Conservation (phyloP, 2,113 vertebrate genomes). For the Isichthys henryi region DNA sequence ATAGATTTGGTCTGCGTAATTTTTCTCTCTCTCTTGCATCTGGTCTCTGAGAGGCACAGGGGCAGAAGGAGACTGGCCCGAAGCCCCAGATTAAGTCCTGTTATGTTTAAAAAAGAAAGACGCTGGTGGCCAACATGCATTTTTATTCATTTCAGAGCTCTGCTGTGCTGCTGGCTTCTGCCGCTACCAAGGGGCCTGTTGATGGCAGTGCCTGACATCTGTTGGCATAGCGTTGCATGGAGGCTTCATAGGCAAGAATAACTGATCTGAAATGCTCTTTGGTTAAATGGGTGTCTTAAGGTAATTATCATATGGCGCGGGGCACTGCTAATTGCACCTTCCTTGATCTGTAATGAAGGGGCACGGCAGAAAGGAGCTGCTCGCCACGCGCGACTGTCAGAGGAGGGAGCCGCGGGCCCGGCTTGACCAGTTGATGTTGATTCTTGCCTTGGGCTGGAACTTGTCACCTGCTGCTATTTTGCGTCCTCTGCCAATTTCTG, state of each 20-base stretch:
- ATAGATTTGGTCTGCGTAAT: constrained; percentile 27
- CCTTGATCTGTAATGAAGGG: constrained; percentile 42
- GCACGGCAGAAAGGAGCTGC: constrained; percentile 12
- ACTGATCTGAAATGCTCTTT: constrained; percentile 37
- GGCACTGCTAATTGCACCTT: constrained; percentile 38
- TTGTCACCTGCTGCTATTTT: constrained; percentile 39
- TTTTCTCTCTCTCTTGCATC: constrained; percentile 15
- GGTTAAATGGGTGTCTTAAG: constrained; percentile 36
- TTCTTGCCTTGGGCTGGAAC: constrained; percentile 32
- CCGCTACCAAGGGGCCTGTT: constrained; percentile 24
- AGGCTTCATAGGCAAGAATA: constrained; percentile 38
- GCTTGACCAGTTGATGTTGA: constrained; percentile 40
- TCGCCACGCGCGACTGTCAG: background rate
- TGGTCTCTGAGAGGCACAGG: constrained; percentile 7
- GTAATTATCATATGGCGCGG: constrained; percentile 41
- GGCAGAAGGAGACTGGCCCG: constrained; percentile 24
- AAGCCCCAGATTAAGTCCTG: constrained; percentile 15
- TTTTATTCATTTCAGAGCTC: constrained; percentile 24
- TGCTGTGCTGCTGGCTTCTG: constrained; percentile 19
- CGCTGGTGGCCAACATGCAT: constrained; percentile 14
- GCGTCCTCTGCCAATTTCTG: constrained; percentile 32
- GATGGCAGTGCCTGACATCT: constrained; percentile 40
- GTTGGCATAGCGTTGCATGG: constrained; percentile 42
- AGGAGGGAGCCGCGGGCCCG: background rate
- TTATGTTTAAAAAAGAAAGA: constrained; percentile 9